These are phyloP conservation scores for Bathybates hornii DNA, from an alignment of 2,113 vertebrate genomes.

Conservation along the genomic window DNA sequence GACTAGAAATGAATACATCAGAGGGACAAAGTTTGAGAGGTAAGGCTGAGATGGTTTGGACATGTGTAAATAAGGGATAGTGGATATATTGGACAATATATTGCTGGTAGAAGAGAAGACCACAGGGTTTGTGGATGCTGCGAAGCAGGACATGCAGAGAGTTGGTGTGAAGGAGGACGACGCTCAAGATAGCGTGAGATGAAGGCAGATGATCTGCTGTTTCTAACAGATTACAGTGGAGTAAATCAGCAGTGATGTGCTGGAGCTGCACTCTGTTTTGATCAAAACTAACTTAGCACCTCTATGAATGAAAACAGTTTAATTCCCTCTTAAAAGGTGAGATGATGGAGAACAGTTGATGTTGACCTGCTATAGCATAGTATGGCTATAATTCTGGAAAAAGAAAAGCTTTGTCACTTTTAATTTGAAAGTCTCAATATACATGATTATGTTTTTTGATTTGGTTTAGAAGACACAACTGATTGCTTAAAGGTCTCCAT, in stretches of 20 bases:
- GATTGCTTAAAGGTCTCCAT: neutral
- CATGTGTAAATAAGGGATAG: neutral
- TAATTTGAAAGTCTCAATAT: neutral
- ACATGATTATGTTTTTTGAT: neutral
- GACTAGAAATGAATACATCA: neutral
- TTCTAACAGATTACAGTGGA: neutral
- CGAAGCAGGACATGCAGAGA: neutral
- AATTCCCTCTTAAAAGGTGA: neutral
- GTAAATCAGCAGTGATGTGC: neutral
- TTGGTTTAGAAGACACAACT: neutral
- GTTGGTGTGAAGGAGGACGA: neutral
- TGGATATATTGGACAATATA: neutral
- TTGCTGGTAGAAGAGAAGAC: neutral
- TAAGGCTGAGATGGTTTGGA: neutral
- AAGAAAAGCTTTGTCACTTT: neutral
- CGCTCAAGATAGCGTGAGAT: neutral
- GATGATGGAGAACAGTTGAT: neutral
- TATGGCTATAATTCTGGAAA: neutral
- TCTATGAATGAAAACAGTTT: neutral
- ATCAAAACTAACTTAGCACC: neutral
- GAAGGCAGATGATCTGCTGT: neutral
- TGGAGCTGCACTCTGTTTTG: neutral
- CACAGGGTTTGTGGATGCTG: neutral
- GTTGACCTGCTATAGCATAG: neutral
- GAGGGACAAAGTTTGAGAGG: neutral